Evolutionary conservation across 1,140 invertebrate species (phyloP).

Genomic region (Drosophila sp.): DNA sequence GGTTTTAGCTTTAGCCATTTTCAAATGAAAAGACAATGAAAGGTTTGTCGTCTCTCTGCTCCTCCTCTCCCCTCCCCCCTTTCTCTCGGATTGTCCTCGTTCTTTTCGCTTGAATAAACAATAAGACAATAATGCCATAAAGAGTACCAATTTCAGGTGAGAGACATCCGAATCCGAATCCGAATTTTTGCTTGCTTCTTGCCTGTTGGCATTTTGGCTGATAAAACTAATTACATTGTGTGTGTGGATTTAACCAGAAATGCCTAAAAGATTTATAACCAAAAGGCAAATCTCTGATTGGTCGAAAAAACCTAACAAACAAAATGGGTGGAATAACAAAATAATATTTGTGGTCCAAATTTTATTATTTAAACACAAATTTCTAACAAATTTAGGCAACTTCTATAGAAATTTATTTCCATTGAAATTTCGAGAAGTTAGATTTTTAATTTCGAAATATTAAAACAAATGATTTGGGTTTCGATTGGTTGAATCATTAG

Average conservation of each 20-base stretch:
- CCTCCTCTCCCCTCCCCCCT: background rate
- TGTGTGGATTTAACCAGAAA: constrained; percentile 38
- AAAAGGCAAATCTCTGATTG: constrained; percentile 4
- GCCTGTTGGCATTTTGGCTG: constrained; percentile 34
- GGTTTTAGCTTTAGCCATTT: constrained; percentile 72
- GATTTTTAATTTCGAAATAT: too few species aligned
- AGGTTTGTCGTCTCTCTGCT: constrained; percentile 38
- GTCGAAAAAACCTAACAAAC: background rate
- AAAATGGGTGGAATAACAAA: background rate
- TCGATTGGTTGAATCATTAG: too few species aligned
- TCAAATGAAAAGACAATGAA: constrained; percentile 80
- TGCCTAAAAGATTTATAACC: constrained; percentile 46
- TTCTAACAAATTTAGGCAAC: too few species aligned
- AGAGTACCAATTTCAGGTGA: constrained; percentile 64
- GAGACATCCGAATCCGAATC: constrained; percentile 15
- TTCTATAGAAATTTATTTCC: too few species aligned
- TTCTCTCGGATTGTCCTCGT: background rate
- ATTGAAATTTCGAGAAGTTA: too few species aligned
- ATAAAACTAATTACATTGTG: constrained; percentile 66
- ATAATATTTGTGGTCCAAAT: background rate
- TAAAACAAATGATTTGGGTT: too few species aligned
- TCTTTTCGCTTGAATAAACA: constrained; percentile 36
- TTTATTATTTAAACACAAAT: background rate
- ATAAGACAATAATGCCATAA: constrained; percentile 77
- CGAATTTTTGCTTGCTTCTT: constrained; percentile 24